phyloP scores from a whole-genome alignment of 2,797 vertebrate genomes.

The Spinus olivaceus region DNA sequence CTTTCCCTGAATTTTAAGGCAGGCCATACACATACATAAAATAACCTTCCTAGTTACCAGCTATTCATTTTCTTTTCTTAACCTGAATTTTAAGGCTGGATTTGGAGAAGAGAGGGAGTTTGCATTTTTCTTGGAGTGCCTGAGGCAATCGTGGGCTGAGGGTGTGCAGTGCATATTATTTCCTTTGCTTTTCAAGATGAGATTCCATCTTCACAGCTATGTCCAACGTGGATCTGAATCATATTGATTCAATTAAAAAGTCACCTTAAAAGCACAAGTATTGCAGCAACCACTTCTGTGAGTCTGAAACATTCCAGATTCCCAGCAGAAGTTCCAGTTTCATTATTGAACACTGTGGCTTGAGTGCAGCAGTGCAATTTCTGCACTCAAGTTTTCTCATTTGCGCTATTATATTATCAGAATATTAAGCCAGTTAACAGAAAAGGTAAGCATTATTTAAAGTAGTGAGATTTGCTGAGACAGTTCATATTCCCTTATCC shows the following conservation, averaged over 20 bases:
- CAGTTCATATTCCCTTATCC: constrained; percentile 32
- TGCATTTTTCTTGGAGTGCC: constrained; percentile 7
- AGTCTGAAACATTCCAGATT: constrained; percentile 44
- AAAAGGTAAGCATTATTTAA: constrained; percentile 42
- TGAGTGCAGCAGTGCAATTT: not conserved
- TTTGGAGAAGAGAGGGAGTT: not conserved
- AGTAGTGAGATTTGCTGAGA: constrained; percentile 8
- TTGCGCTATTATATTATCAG: constrained; percentile 1
- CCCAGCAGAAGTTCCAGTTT: constrained; percentile 40
- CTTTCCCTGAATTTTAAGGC: not conserved
- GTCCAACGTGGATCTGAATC: not conserved
- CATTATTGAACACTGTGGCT: not conserved
- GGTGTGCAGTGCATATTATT: not conserved
- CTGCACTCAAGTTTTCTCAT: constrained; percentile 1
- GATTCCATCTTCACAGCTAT: not conserved
- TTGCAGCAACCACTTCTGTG: not conserved
- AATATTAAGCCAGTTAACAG: constrained; percentile 37
- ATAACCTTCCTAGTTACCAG: not conserved
- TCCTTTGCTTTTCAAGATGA: not conserved
- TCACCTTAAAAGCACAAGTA: constrained; percentile 37
- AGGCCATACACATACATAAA: not conserved
- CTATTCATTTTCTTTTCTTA: constrained; percentile 11
- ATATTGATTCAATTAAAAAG: constrained; percentile 31
- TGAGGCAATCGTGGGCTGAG: not conserved
- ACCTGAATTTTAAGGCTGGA: constrained; percentile 27